A percentile compares a stretch with the other conserved stretches of the same genome.
These are phyloP conservation scores for Caenorhabditis angaria DNA, from an alignment of 2,888 invertebrate species.

Conservation along the genomic window DNA sequence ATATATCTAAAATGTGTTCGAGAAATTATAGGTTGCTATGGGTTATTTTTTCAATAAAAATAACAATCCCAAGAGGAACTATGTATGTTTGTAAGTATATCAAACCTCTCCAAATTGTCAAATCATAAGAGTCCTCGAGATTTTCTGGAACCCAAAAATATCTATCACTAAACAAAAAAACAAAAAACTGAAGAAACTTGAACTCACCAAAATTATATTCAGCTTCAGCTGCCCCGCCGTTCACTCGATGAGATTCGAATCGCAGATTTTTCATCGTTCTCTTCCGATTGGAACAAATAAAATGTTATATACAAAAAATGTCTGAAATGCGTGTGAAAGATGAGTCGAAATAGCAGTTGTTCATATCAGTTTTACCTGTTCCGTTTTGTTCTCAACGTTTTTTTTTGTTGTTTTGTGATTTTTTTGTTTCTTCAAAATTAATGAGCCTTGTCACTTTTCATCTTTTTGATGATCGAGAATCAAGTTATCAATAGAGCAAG, in stretches of 20 bases:
- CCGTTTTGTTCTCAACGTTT: too few relatives aligned
- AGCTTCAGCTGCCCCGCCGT: constrained; percentile 38
- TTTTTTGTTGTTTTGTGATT: too few relatives aligned
- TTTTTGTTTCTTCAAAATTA: not conserved
- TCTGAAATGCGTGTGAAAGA: not conserved
- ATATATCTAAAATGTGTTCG: not conserved
- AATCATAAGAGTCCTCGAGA: not conserved
- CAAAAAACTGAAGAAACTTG: too few relatives aligned
- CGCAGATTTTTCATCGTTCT: constrained; percentile 46
- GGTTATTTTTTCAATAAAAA: too few relatives aligned
- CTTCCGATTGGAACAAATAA: not conserved
- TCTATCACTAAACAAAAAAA: not conserved
- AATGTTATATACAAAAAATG: not conserved
- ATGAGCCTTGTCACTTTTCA: too few relatives aligned
- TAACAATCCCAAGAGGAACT: too few relatives aligned
- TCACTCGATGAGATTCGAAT: constrained; percentile 41
- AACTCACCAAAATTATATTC: constrained; percentile 45
- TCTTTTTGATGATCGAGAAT: too few relatives aligned
- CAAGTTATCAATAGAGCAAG: too few relatives aligned
- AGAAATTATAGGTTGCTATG: too few relatives aligned
- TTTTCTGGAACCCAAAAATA: constrained; percentile 6
- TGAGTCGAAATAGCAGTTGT: constrained; percentile 1
- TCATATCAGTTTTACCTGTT: not conserved
- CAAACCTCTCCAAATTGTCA: constrained; percentile 10
- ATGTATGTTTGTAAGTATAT: not conserved